Evolutionary conservation across 2,888 invertebrate species (phyloP), one percentile per base, ranked within the genome.

Genomic region (Idaea dimidiata): DNA sequence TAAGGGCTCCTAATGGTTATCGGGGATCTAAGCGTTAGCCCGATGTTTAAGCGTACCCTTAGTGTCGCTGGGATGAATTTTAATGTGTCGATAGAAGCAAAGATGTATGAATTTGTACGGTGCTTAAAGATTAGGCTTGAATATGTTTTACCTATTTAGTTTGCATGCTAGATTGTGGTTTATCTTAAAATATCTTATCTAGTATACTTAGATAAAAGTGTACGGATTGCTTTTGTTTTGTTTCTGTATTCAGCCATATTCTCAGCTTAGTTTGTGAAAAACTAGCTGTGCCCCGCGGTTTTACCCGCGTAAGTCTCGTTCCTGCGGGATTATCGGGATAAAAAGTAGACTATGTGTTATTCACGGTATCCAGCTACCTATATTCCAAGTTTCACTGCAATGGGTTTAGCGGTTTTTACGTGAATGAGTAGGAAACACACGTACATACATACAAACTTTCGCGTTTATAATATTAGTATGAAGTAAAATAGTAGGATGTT

Each of bases 1-100:
- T 92, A 91, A 90, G 91, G 91, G 90, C 78, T 86, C 83, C 86
- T 90, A 91, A 91, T 89, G 90, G 89, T 90, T 91, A 91, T 91
- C 91, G 87, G 80, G 81, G 81, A 88, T 88, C 88, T 86, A 74
- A 77, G 70, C 82, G 82, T 78, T 79, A 78, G 82, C 74, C 76
- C 76, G 74, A 80, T 81, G 86, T 81, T 83, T 82, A 81, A 84
- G 83, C 81, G 84, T 79, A 43, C 87, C 85, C 82, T 86, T 83
- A 80, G 77, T 80, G 76, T 79, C 75, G 70, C 69, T 78, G 81
- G 83, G 90, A 91, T 91, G 91, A 91, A 91, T 91, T 91, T 90
- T 89, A 90, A 91, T 90, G 89, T 76, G 75, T 17, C 73, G 55
- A 59, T 62, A 31, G 57, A 66, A 68, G 70, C 68, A 66, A 14